These are phyloP conservation scores for Nycticebus coucang DNA, from an alignment of 2,113 vertebrate species.

Conservation along the genomic window DNA sequence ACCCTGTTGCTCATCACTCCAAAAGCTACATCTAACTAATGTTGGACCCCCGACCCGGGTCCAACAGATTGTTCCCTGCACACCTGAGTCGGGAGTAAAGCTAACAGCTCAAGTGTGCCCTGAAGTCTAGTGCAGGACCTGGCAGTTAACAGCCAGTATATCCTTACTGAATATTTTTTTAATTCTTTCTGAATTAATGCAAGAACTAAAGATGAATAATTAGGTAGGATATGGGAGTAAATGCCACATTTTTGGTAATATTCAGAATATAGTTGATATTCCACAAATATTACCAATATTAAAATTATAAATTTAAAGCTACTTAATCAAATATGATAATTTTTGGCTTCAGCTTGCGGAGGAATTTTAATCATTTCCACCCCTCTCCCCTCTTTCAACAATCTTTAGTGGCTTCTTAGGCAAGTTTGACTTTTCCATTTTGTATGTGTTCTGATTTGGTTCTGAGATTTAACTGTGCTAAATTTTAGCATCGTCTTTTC, in stretches of 20 bases:
- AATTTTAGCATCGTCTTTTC: background rate
- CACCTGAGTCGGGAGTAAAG: background rate
- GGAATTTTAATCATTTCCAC: background rate
- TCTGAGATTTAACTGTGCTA: background rate
- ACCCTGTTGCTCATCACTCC: background rate
- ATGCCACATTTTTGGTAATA: background rate
- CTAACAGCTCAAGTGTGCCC: background rate
- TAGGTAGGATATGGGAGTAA: background rate
- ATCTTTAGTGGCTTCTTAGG: background rate
- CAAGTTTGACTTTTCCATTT: background rate
- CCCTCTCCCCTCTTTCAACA: background rate
- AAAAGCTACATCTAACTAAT: background rate
- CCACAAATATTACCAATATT: background rate
- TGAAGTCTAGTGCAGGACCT: background rate
- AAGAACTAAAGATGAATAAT: background rate
- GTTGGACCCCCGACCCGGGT: background rate
- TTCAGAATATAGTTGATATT: background rate
- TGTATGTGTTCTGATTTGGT: background rate
- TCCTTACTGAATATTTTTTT: background rate
- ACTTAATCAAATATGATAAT: background rate
- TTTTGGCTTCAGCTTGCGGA: background rate
- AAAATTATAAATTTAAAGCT: constrained; percentile 15
- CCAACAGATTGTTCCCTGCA: background rate
- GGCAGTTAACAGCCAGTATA: background rate
- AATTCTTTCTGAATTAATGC: background rate